Evolutionary conservation across 1,140 invertebrate genomes (phyloP), one percentile per base, ranked within the genome.

Genomic region (Battus philenor): DNA sequence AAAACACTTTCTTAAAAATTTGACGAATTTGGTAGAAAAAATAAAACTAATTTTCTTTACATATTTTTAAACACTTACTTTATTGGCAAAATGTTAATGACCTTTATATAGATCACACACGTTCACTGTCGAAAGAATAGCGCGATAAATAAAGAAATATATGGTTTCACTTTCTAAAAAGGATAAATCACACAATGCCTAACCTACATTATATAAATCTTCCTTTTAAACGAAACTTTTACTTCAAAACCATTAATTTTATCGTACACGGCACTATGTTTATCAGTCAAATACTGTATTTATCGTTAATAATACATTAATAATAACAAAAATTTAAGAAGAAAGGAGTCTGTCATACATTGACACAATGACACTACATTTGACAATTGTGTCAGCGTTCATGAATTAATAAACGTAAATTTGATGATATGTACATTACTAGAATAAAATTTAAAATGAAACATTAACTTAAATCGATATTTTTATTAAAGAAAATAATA

Each of bases 81-180:
- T 16, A 15, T 41, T 9, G 2, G 15, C 24, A 16, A 6, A 27
- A 54, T 31, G 60, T 38, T 61, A 55, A 41, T 68, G 70, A 75
- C 66, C 70, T 67, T 38, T 69, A 72, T 54, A 58, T 70, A 68
- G 66, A 63, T 18, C 56, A 66, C 47, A 53, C 34, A 55, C 54
- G 47, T 44, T 51, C 50, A 54, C 56, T 55, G 17, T 47, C 20
- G 24, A 44, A 57, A 55, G 54, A 56, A 59, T 34, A 29, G 38
- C 43, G 33, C 39, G 44, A 54, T 49, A 50, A 51, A 31, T 34
- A 44, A 30, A 30, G 34, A 41, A 7, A 33, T 44, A 13, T 9
- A 29, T 13, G 32, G 17, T 47, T 48, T 48, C 20, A 56, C 54
- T 63, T 51, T 51, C 49, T 51, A 51, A 46, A 36, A 33, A 11